A percentile compares a stretch with the other conserved stretches of the same genome.
Evolutionary conservation across 2,113 vertebrate species (phyloP).

Genomic region (Oxyruncus cristatus): DNA sequence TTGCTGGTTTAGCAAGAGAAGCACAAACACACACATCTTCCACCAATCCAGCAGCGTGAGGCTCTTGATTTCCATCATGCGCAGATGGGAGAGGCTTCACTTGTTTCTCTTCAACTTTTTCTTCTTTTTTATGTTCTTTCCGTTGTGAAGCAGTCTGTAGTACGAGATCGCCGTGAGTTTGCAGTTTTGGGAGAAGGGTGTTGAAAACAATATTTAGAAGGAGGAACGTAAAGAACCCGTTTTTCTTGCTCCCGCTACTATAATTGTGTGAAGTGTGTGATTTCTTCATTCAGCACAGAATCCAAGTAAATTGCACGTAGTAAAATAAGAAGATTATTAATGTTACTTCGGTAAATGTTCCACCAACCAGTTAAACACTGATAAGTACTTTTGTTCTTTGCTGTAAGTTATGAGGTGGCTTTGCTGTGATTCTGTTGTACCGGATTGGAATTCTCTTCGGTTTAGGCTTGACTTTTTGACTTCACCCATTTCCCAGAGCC

Average conservation of each 20-base stretch:
- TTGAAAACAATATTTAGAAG: not conserved
- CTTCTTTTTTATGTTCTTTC: not conserved
- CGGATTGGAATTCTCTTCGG: not conserved
- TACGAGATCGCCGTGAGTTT: not conserved
- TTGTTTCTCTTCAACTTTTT: not conserved
- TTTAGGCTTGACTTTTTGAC: not conserved
- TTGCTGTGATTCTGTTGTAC: not conserved
- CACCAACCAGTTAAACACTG: not conserved
- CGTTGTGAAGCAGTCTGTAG: not conserved
- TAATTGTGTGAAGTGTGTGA: not conserved
- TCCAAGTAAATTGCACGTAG: not conserved
- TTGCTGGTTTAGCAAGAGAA: not conserved
- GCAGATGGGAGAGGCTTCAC: not conserved
- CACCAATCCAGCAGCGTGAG: not conserved
- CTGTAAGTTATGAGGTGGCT: not conserved
- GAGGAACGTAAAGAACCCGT: not conserved
- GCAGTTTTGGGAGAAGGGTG: not conserved
- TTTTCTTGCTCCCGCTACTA: not conserved
- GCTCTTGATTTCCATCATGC: not conserved
- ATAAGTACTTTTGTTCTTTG: not conserved
- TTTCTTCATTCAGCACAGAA: not conserved
- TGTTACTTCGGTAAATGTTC: not conserved
- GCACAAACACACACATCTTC: not conserved
- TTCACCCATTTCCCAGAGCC: not conserved
- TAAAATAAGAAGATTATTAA: not conserved